Conservation (phyloP, 92 coral and sea anemone genomes). For the Siderastrea siderea region DNA sequence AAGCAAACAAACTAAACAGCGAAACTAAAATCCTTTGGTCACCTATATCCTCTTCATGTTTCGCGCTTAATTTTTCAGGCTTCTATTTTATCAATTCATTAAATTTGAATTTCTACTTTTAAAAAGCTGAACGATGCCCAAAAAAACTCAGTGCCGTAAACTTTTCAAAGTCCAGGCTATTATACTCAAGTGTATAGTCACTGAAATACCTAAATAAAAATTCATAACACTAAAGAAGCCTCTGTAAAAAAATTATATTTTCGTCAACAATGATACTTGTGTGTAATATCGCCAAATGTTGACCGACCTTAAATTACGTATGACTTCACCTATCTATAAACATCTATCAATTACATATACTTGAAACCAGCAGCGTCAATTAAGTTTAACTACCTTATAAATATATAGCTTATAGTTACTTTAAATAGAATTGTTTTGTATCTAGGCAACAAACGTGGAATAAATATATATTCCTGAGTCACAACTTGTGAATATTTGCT, state of each 20-base stretch:
- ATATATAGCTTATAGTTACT: slow-evolving; percentile 33
- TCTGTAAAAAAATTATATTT: background rate
- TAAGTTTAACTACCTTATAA: slow-evolving; percentile 34
- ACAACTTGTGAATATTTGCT: background rate
- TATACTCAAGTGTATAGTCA: background rate
- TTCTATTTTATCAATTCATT: background rate
- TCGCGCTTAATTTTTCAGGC: background rate
- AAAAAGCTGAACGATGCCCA: background rate
- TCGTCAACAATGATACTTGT: background rate
- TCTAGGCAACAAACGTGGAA: background rate
- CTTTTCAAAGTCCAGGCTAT: background rate
- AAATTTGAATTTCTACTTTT: background rate
- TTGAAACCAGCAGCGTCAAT: background rate
- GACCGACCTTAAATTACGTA: slow-evolving; percentile 3
- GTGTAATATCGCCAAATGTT: slow-evolving; percentile 1
- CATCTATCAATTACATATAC: too few species aligned
- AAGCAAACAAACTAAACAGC: background rate
- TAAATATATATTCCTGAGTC: slow-evolving; percentile 12
- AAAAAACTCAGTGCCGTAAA: background rate
- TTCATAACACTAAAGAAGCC: background rate
- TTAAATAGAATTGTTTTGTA: slow-evolving; percentile 12
- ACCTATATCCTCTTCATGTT: background rate
- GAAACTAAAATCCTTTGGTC: background rate
- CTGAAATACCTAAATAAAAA: background rate
- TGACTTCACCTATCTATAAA: background rate